Evolutionary conservation across 2,113 vertebrate species (phyloP).

Genomic region (Hippocampus mohnikei): DNA sequence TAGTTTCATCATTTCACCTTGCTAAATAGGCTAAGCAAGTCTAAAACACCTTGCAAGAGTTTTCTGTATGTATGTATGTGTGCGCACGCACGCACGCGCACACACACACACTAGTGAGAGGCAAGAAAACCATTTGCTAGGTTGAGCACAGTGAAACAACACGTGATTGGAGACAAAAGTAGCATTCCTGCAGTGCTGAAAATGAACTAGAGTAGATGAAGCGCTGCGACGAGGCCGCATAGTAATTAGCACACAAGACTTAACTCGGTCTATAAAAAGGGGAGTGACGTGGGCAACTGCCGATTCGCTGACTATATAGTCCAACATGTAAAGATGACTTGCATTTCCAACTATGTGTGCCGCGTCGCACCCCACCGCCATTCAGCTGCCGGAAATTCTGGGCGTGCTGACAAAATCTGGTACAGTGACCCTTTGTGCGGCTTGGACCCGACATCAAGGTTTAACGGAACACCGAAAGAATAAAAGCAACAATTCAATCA

Average conservation of each 20-base stretch:
- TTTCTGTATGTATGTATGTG: too few relatives aligned
- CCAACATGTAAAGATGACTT: conserved; percentile 31
- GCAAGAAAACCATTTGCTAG: not conserved
- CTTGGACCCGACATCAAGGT: not conserved
- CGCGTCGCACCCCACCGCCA: conserved; percentile 28
- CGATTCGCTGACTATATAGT: conserved; percentile 23
- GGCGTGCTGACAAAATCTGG: conserved; percentile 42
- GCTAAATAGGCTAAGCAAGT: too few relatives aligned
- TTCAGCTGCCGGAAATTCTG: conserved; percentile 53
- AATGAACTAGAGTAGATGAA: conserved; percentile 8
- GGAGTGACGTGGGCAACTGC: conserved; percentile 15
- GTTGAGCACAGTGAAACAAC: not conserved
- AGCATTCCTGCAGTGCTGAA: not conserved
- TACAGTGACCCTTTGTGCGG: conserved; percentile 14
- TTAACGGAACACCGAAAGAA: not conserved
- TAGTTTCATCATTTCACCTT: not conserved
- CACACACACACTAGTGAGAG: not conserved
- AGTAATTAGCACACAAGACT: conserved; percentile 9
- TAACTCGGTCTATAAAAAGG: conserved; percentile 21
- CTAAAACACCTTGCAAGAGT: too few relatives aligned
- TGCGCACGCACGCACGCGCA: too few relatives aligned
- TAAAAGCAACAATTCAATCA: not conserved
- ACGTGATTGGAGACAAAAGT: not conserved
- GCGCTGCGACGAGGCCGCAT: not conserved
- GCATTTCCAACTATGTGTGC: conserved; percentile 45